Evolutionary conservation across 2,797 vertebrate genomes (phyloP), one percentile per base, ranked within the genome.

Genomic region (Hylomyscus alleni): DNA sequence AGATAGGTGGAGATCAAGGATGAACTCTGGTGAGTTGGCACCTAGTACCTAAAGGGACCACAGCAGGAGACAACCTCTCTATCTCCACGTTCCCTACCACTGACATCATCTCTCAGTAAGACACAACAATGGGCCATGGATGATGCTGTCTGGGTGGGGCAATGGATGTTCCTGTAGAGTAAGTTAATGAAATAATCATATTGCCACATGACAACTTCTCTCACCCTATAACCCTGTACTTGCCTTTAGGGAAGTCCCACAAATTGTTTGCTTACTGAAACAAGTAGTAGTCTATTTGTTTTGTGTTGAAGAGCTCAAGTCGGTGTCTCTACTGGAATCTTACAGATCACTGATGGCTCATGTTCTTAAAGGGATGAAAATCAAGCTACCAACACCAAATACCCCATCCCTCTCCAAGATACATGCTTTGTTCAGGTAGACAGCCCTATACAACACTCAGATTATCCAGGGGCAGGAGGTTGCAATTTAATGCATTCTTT

Each of bases 141-240:
- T n/a, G 75, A 50, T 26, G 88, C 56, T 52, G 44, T 47, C 90
- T 89, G 95, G 80, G 24, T 5, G 87, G 91, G 60, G 94, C 96
- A 94, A 97, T 97, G 93, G 84, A 31, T 96, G 98, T 98, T 97
- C 98, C 96, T 92, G 95, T 93, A 95, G 93, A 97, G 91, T 89
- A 1, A 50, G 67, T 97, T 90, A 97, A 95, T 93, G 95, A 97
- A 98, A 98, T 26, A 98, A 13, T 22, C 86, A 29, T 58, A 93
- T 97, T 98, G 97, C 98, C 97, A 98, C 98, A 97, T 97, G 98
- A 96, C 87, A 94, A 73, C 26, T 93, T 76, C 92, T 96, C 95
- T 93, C 93, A 96, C 72, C 95, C 92, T 94, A 0, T 15, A 82
- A 77, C 77, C 67, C 65, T 82, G 34, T 65, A 81, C 93, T 96